Evolutionary conservation across 2,113 vertebrate genomes (phyloP).

Genomic region (Xiphophorus couchianus): DNA sequence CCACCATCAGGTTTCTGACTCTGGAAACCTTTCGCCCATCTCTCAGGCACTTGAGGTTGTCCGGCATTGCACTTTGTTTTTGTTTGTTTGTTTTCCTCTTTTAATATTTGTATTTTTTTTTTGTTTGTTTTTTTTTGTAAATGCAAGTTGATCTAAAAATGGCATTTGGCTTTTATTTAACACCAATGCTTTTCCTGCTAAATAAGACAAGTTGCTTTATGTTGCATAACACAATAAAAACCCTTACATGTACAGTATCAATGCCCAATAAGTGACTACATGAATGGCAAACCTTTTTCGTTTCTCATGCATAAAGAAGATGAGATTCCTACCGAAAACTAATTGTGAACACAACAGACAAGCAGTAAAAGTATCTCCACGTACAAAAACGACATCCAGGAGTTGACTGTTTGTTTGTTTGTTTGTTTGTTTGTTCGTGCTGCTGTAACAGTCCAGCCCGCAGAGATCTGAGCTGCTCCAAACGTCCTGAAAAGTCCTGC

Average conservation of each 20-base stretch:
- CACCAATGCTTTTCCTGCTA: slow-evolving; percentile 67
- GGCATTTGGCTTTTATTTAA: slow-evolving; percentile 75
- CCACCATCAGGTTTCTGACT: slow-evolving; percentile 61
- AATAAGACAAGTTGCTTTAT: slow-evolving; percentile 84
- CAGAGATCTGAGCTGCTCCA: slow-evolving; percentile 1
- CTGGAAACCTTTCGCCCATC: slow-evolving; percentile 77
- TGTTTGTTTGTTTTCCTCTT: slow-evolving; percentile 3
- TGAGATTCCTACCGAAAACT: slow-evolving; percentile 75
- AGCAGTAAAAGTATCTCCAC: slow-evolving; percentile 80
- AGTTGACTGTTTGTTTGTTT: slow-evolving; percentile 30
- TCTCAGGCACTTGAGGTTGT: slow-evolving; percentile 81
- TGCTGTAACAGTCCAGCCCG: background rate
- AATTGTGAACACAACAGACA: slow-evolving; percentile 83
- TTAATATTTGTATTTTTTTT: slow-evolving; percentile 25
- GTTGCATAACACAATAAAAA: slow-evolving; percentile 84
- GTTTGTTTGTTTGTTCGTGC: slow-evolving; percentile 31
- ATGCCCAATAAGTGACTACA: slow-evolving; percentile 92
- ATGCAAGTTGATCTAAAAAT: slow-evolving; percentile 47
- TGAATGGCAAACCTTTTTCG: slow-evolving; percentile 83
- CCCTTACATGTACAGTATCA: slow-evolving; percentile 88
- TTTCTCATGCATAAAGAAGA: slow-evolving; percentile 91
- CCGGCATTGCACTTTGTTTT: slow-evolving; percentile 70
- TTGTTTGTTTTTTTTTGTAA: slow-evolving; percentile 37
- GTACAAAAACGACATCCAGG: slow-evolving; percentile 70
- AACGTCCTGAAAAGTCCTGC: slow-evolving; percentile 13